Evolutionary conservation across 35 echinoderm and acorn worm genomes (phyloP).

Genomic region (Stichopus chloronotus): DNA sequence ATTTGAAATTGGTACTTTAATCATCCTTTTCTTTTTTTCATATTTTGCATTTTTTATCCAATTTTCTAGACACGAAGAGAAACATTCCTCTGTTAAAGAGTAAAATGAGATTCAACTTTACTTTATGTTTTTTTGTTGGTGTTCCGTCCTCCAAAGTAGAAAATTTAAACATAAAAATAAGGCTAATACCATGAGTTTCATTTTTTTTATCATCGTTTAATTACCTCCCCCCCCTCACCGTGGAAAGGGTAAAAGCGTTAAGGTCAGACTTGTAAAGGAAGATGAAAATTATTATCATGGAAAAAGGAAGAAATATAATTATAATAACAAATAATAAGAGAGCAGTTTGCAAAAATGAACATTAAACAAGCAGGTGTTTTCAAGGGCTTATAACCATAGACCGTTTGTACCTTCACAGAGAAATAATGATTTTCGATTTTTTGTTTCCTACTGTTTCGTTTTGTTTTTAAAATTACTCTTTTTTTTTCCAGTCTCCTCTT

Average conservation of each 20-base stretch:
- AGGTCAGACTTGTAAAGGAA: no score
- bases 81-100: not conserved
- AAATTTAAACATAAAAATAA: not conserved
- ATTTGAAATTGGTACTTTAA: not conserved
- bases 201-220: no score
- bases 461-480: not conserved
- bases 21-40: not conserved
- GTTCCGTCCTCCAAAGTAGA: not conserved
- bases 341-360: not conserved
- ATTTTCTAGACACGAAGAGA: not conserved
- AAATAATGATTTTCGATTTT: constrained; percentile 26
- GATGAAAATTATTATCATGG: no score
- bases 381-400: constrained; percentile 29
- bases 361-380: constrained; percentile 24
- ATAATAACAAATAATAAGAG: no score
- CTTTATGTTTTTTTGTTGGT: not conserved
- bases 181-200: not conserved
- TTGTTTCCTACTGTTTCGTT: not conserved
- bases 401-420: not conserved
- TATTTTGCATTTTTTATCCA: not conserved
- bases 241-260: no score
- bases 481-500: not conserved
- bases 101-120: no score
- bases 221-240: no score
- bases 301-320: no score